Percentiles rank a stretch among this genome's conserved stretches.
These are phyloP conservation scores for Julus scanicus DNA, from an alignment of 2,888 invertebrate genomes.

Conservation along the genomic window DNA sequence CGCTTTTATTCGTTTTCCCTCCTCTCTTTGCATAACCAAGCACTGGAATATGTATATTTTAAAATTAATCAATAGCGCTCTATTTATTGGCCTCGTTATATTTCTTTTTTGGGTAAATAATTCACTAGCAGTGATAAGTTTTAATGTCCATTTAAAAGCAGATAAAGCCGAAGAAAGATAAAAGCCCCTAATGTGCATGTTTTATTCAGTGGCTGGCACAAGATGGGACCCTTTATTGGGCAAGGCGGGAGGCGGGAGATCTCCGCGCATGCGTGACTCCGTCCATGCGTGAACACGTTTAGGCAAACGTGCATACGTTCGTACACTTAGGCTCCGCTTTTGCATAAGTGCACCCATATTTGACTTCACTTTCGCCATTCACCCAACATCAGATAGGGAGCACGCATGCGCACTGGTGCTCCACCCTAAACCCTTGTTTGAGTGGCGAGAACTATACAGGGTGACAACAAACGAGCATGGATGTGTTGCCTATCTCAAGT, in stretches of 20 bases:
- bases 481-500: too few species aligned
- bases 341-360: constrained; percentile 19
- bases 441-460: not conserved
- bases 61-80: constrained; percentile 53
- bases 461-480: too few species aligned
- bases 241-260: not conserved
- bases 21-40: not conserved
- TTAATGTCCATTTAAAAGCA: constrained; percentile 55
- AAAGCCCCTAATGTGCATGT: constrained; percentile 40
- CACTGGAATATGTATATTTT: constrained; percentile 41
- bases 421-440: not conserved
- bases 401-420: not conserved
- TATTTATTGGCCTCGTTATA: constrained; percentile 47
- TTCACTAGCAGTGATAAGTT: constrained; percentile 54
- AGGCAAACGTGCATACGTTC: constrained; percentile 3
- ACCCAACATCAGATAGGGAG: not conserved
- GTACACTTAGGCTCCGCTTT: constrained; percentile 19
- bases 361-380: not conserved
- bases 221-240: constrained; percentile 46
- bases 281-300: constrained; percentile 4
- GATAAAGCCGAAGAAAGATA: constrained; percentile 48
- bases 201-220: constrained; percentile 41
- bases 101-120: constrained; percentile 52
- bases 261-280: not conserved
- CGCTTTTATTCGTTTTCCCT: not conserved